These are phyloP conservation scores for Drosophila neutralis DNA, from an alignment of 2,888 invertebrate genomes.

Conservation along the genomic window DNA sequence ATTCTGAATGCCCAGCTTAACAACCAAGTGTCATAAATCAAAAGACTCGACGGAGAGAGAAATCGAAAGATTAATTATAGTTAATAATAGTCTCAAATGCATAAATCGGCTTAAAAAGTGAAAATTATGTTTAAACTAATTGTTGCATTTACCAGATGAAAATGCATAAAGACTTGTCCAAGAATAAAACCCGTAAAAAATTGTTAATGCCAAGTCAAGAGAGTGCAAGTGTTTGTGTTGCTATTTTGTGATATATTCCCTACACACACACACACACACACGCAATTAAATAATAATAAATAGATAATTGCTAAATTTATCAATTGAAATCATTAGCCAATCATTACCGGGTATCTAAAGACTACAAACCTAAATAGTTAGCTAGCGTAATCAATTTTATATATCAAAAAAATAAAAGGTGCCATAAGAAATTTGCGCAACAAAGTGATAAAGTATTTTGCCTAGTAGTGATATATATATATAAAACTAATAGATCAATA, in stretches of 20 bases:
- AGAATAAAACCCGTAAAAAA: conserved; percentile 83
- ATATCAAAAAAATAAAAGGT: conserved; percentile 44
- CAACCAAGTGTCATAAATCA: conserved; percentile 59
- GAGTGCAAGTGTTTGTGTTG: conserved; percentile 49
- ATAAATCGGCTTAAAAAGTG: conserved; percentile 16
- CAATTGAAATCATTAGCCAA: conserved; percentile 44
- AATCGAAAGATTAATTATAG: neutral
- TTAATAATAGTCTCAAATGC: conserved; percentile 30
- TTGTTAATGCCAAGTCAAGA: conserved; percentile 45
- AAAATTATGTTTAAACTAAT: conserved; percentile 60
- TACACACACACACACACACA: conserved; percentile 25
- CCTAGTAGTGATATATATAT: neutral
- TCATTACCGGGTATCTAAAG: conserved; percentile 47
- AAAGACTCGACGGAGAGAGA: conserved; percentile 44
- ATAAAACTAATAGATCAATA: neutral
- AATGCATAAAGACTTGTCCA: conserved; percentile 83
- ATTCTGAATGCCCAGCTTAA: conserved; percentile 13
- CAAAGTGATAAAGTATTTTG: conserved; percentile 26
- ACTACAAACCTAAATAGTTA: conserved; percentile 35
- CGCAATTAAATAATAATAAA: conserved; percentile 5
- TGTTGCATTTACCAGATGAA: conserved; percentile 75
- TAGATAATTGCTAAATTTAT: conserved; percentile 28
- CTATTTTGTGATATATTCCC: conserved; percentile 73
- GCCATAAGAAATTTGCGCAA: conserved; percentile 56
- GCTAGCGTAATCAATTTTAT: conserved; percentile 45